These are phyloP conservation scores for Phyllostomus hastatus DNA, from an alignment of 2,113 vertebrate genomes.

Conservation along the genomic window DNA sequence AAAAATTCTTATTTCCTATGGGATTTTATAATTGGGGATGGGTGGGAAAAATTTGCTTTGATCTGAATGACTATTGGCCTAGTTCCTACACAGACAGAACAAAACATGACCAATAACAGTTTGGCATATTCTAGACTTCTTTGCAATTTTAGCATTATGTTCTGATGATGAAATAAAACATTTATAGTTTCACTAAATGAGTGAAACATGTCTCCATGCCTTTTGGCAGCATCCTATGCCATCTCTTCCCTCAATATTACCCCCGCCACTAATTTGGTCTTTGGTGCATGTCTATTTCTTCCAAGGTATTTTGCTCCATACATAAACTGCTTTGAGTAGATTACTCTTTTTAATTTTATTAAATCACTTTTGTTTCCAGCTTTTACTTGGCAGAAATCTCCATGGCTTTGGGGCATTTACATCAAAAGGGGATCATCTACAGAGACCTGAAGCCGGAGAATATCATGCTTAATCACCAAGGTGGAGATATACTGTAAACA, in stretches of 20 bases:
- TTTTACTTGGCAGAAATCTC: slow-evolving; percentile 99
- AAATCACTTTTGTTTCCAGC: slow-evolving; percentile 83
- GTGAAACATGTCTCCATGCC: slow-evolving; percentile 36
- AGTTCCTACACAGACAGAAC: slow-evolving; percentile 12
- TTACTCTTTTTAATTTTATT: slow-evolving; percentile 72
- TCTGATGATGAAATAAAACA: slow-evolving; percentile 55
- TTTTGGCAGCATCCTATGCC: slow-evolving; percentile 55
- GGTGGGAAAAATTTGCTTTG: slow-evolving; percentile 54
- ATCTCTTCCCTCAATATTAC: background rate
- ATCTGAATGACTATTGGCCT: slow-evolving; percentile 43
- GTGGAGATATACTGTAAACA: slow-evolving; percentile 77
- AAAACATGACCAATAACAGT: slow-evolving; percentile 42
- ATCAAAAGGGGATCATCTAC: slow-evolving; percentile 99
- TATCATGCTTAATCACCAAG: slow-evolving; percentile 99
- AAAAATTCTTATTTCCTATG: slow-evolving; percentile 41
- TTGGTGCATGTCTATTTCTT: slow-evolving; percentile 67
- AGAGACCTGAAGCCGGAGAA: slow-evolving; percentile 99
- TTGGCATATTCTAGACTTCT: slow-evolving; percentile 44
- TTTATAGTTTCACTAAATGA: slow-evolving; percentile 45
- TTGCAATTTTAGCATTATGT: slow-evolving; percentile 43
- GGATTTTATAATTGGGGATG: slow-evolving; percentile 48
- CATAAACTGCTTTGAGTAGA: slow-evolving; percentile 62
- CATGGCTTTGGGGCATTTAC: slow-evolving; percentile 98
- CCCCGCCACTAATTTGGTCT: slow-evolving; percentile 64
- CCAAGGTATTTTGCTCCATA: slow-evolving; percentile 71